Percentiles rank a stretch among this genome's conserved stretches.
These are phyloP conservation scores for Anguilla japonica DNA, from an alignment of 2,113 vertebrate species.

Conservation along the genomic window DNA sequence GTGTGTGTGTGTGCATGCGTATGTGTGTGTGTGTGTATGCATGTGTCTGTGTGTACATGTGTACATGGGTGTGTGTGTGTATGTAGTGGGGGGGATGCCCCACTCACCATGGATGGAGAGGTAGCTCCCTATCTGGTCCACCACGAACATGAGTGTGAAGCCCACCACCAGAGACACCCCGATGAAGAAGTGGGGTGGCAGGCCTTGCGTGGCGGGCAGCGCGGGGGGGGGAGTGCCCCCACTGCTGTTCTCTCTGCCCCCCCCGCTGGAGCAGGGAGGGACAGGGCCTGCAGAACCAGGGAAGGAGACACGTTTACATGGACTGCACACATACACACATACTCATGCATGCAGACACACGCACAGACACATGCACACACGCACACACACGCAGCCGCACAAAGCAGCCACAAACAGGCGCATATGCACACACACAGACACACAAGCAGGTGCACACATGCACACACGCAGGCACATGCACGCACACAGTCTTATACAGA, in stretches of 20 bases:
- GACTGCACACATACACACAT: not conserved
- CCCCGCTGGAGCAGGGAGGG: slow-evolving; percentile 39
- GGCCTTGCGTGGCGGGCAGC: slow-evolving; percentile 20
- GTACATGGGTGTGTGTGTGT: not conserved
- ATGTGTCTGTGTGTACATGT: not conserved
- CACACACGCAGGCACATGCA: not conserved
- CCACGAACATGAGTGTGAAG: slow-evolving; percentile 77
- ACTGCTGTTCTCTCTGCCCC: slow-evolving; percentile 36
- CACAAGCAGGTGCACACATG: not conserved
- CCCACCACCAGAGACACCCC: slow-evolving; percentile 69
- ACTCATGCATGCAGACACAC: too few species aligned
- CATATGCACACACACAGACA: not conserved
- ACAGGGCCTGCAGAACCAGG: slow-evolving; percentile 41
- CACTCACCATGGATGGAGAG: slow-evolving; percentile 60
- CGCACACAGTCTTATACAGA: too few species aligned
- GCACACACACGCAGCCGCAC: not conserved
- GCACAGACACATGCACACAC: too few species aligned
- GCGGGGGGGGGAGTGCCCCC: slow-evolving; percentile 23
- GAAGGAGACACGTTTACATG: not conserved
- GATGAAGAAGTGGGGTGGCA: slow-evolving; percentile 63
- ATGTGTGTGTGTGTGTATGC: not conserved
- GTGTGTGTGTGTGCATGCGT: too few species aligned
- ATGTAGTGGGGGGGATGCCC: not conserved
- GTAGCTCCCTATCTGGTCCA: slow-evolving; percentile 71
- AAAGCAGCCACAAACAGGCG: too few species aligned